Percentiles rank a stretch among this genome's conserved stretches.
Evolutionary conservation across 2,888 invertebrate genomes (phyloP).

Genomic region (Stenoptilia bipunctidactyla): DNA sequence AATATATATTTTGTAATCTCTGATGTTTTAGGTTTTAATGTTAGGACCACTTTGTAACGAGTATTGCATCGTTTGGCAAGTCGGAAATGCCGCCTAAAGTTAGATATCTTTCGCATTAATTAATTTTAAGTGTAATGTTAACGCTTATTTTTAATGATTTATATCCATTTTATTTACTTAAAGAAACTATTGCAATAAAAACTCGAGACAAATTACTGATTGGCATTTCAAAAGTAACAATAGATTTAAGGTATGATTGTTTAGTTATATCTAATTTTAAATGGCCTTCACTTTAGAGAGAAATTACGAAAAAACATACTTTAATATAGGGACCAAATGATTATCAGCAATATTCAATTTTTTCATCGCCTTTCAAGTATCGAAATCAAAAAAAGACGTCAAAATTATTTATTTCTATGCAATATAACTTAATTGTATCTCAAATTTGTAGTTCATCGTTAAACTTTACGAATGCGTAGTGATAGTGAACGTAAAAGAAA

Average conservation of each 20-base stretch:
- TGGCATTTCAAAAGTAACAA: no score
- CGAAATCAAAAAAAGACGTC: no score
- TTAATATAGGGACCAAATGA: constrained; percentile 37
- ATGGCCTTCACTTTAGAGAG: constrained; percentile 28
- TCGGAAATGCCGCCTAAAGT: constrained; percentile 1
- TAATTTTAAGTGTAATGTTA: not conserved
- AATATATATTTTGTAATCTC: constrained; percentile 34
- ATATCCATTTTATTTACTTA: no score
- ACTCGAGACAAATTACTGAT: constrained; percentile 1
- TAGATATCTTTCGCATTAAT: not conserved
- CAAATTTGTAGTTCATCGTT: no score
- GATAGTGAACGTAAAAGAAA: constrained; percentile 53
- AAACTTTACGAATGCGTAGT: constrained; percentile 21
- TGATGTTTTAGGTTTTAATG: constrained; percentile 44
- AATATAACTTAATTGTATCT: no score
- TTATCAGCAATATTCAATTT: no score
- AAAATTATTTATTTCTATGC: no score
- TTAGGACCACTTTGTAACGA: constrained; percentile 34
- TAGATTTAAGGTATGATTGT: constrained; percentile 17
- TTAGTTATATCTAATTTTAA: constrained; percentile 28
- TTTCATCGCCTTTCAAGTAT: no score
- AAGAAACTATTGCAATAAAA: constrained; percentile 1
- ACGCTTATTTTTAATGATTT: not conserved
- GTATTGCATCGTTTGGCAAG: constrained; percentile 23
- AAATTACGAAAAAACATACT: constrained; percentile 5